Base-by-base conservation (phyloP, 2,797 vertebrate species). In the Cyprinella venusta region DNA sequence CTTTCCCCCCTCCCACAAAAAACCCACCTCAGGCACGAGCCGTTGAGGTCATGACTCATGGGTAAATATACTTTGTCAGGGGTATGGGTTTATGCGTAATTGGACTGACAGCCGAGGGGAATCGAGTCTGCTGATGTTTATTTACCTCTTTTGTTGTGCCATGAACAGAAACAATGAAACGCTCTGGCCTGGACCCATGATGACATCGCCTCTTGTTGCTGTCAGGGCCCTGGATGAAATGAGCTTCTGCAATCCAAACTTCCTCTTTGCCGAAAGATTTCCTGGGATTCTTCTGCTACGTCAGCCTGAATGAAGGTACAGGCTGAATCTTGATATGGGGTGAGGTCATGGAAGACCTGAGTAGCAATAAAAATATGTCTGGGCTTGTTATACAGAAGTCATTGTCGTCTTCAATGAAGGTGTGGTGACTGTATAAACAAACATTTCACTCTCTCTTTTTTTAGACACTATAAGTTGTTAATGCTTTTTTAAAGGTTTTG, bases 121-220 rank as follows among this genome's bases (percentile, higher is more conserved):
- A 88, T 91, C 81, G 90, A 92, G 91, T 92, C 92, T 91, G 90
- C 90, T 91, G 88, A 86, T 95, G 94, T 96, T 96, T 96, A 96
- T 96, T 96, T 96, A 95, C 92, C 91, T 96, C 94, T 96, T 76
- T 96, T 96, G 95, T 96, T 93, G 92, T 88, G 79, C 83, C 88
- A 94, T 95, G 95, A 96, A 92, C 95, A 93, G 94, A 90, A 89
- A 95, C 94, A 97, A 97, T 96, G 96, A 94, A 95, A 93, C 4
- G 93, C 93, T 90, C 89, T 93, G 92, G 91, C 91, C 72, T 85
- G 68, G 91, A 92, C 88, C 93, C 89, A 40, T 86, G 91, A 94
- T 95, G 94, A 94, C 95, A 93, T 90, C 92, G 93, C 91, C 95
- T 90, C 92, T 92, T 95, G 93, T 92, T 92, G 48, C 94, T 93